phyloP scores from a whole-genome alignment of 2,888 invertebrate genomes.

The Plutella xylostella region DNA sequence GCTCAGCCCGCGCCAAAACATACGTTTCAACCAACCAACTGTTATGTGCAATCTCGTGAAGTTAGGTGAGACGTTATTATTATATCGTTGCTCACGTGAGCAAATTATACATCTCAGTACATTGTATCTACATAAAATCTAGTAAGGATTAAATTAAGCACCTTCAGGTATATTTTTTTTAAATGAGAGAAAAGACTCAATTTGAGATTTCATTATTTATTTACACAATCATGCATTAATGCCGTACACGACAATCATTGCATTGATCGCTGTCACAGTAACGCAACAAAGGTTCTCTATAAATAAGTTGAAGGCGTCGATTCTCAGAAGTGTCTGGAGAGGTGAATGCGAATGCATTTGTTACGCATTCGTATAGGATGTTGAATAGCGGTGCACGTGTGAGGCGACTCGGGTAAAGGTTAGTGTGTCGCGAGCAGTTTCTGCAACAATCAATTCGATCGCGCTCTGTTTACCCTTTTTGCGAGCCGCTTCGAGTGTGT shows the following conservation, averaged over 20 bases:
- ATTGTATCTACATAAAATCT: too few species aligned
- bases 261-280: neutral
- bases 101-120: too few species aligned
- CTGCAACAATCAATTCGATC: conserved; percentile 33
- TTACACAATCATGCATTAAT: too few species aligned
- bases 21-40: too few species aligned
- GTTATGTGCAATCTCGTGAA: too few species aligned
- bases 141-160: too few species aligned
- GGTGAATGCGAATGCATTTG: conserved; percentile 44
- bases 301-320: conserved; percentile 18
- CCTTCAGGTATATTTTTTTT: too few species aligned
- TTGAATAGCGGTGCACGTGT: conserved; percentile 43
- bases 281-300: neutral
- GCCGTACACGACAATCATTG: too few species aligned
- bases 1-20: conserved; percentile 4
- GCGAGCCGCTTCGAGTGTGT: conserved; percentile 13
- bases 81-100: too few species aligned
- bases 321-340: conserved; percentile 23
- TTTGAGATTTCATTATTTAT: too few species aligned
- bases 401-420: conserved; percentile 24
- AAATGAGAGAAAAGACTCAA: too few species aligned
- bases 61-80: too few species aligned
- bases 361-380: conserved; percentile 25
- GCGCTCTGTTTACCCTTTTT: conserved; percentile 40
- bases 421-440: conserved; percentile 9